Conservation (phyloP, 2,888 invertebrate genomes). For the Taenaris catops region DNA sequence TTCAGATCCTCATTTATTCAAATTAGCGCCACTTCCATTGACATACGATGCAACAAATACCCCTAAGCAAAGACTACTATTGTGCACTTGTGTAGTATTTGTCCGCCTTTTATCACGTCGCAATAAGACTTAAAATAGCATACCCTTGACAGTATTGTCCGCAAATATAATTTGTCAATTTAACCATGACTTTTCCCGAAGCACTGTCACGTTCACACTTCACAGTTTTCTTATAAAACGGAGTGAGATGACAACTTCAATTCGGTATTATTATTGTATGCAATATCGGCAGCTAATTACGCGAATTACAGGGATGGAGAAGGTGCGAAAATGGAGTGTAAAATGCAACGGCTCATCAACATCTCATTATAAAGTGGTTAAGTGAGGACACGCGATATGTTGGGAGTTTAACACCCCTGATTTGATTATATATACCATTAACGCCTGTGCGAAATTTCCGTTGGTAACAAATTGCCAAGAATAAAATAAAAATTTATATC, state of each 20-base stretch:
- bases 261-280: slow-evolving; percentile 26
- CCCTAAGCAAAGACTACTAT: slow-evolving; percentile 14
- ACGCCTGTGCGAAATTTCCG: slow-evolving; percentile 16
- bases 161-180: slow-evolving; percentile 7
- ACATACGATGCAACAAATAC: slow-evolving; percentile 25
- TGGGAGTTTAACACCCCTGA: slow-evolving; percentile 24
- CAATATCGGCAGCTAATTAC: slow-evolving; percentile 39
- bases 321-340: slow-evolving; percentile 70
- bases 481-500: slow-evolving; percentile 3
- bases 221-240: slow-evolving; percentile 13
- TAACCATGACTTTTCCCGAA: slow-evolving; percentile 24
- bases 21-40: slow-evolving; percentile 31
- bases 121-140: slow-evolving; percentile 15
- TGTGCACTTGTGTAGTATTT: no score
- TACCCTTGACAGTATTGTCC: neutral
- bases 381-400: slow-evolving; percentile 28
- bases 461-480: neutral
- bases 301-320: slow-evolving; percentile 52
- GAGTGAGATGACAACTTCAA: slow-evolving; percentile 24
- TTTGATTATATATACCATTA: slow-evolving; percentile 22
- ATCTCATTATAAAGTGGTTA: slow-evolving; percentile 32
- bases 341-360: slow-evolving; percentile 38
- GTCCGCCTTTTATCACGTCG: no score
- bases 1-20: slow-evolving; percentile 32
- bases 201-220: slow-evolving; percentile 19